phyloP scores from a whole-genome alignment of 2,797 vertebrate species.

The Nothura maculosa region DNA sequence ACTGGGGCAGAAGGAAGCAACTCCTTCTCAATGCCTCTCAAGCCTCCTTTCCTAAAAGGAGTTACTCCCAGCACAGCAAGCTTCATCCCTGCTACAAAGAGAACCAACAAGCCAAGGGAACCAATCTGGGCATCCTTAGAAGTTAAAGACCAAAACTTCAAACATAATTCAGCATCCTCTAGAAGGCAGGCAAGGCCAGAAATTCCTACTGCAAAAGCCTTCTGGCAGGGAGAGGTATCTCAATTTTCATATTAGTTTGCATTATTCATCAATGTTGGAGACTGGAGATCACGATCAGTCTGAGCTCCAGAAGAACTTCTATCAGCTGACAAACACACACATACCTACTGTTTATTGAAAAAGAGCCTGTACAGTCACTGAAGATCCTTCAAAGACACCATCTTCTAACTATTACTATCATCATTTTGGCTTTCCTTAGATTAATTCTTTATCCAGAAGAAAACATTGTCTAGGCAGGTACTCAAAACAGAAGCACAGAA shows the following conservation, averaged over 20 bases:
- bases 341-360: not conserved
- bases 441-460: not conserved
- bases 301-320: not conserved
- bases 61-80: not conserved
- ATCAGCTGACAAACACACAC: not conserved
- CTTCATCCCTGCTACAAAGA: not conserved
- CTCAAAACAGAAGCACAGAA: not conserved
- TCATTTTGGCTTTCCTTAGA: not conserved
- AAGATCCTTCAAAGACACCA: not conserved
- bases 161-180: not conserved
- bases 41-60: not conserved
- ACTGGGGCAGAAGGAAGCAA: not conserved
- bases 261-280: not conserved
- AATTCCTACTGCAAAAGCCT: conserved; percentile 4
- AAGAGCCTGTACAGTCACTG: accelerated
- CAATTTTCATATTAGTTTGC: not conserved
- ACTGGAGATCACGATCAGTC: not conserved
- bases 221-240: not conserved
- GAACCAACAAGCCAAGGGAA: not conserved
- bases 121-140: not conserved
- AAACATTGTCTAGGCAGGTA: not conserved
- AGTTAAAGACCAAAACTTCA: conserved; percentile 19
- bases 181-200: not conserved
- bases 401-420: not conserved
- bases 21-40: not conserved